These are phyloP conservation scores for Drosophila meridiana DNA, from an alignment of 2,888 invertebrate genomes.

Conservation along the genomic window DNA sequence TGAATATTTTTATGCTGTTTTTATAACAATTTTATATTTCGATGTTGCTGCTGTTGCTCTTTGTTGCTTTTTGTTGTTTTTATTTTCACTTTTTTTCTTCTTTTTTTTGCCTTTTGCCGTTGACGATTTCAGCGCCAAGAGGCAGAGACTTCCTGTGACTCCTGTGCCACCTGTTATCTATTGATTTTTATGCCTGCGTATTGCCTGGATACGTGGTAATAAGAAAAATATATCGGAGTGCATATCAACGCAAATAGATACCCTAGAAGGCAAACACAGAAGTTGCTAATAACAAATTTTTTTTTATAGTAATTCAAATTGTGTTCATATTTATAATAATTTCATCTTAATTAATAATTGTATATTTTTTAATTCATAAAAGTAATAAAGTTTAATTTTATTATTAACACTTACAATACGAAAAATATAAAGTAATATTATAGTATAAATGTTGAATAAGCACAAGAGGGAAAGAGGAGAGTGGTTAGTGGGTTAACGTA, in stretches of 20 bases:
- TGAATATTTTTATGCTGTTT: constrained; percentile 75
- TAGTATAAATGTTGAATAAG: too few relatives aligned
- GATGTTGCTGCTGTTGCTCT: constrained; percentile 33
- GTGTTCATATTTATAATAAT: too few relatives aligned
- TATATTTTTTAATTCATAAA: too few relatives aligned
- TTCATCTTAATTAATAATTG: too few relatives aligned
- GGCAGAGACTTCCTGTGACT: constrained; percentile 59
- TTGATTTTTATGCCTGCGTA: constrained; percentile 70
- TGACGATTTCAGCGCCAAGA: constrained; percentile 36
- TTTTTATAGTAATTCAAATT: too few relatives aligned
- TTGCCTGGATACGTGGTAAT: constrained; percentile 47
- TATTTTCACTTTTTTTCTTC: background rate
- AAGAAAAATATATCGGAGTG: constrained; percentile 4
- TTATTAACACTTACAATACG: too few relatives aligned
- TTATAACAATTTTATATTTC: constrained; percentile 74
- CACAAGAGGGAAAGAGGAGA: too few relatives aligned
- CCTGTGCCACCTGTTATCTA: constrained; percentile 76
- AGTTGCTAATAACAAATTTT: background rate
- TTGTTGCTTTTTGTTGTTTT: constrained; percentile 8
- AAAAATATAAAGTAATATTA: too few relatives aligned
- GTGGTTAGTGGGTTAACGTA: too few relatives aligned
- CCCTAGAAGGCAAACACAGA: constrained; percentile 12
- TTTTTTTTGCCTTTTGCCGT: constrained; percentile 32
- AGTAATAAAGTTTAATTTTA: too few relatives aligned
- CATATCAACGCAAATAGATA: constrained; percentile 13